Base-by-base conservation (phyloP, 2,797 vertebrate species). In the Odontamblyopus lacepedii region DNA sequence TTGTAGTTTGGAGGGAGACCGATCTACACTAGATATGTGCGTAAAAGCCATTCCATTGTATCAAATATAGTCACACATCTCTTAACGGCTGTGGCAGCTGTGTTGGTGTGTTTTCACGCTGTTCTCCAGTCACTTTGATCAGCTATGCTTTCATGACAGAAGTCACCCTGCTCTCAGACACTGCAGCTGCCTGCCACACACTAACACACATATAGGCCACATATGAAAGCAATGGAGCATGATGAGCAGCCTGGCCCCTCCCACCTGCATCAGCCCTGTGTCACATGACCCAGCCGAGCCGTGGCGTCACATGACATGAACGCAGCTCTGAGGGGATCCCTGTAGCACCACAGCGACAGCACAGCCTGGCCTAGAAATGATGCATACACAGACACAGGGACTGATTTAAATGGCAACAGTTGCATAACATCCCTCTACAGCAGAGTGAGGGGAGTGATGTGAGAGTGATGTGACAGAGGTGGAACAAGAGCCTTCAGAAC, bases 281-380 rank as follows among this genome's bases (percentile, higher is more conserved):
- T 64, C 63, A 64, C 66, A 38, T 44, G 63, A 64, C 41, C 23
- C 59, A 7, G 59, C 55, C 23, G 4, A 26, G 59, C 15, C 12
- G 4, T 64, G 64, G 44, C 44, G 16, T 66, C 64, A 66, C 67
- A 66, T 50, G 64, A 66, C 44, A 66, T 50, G 41, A 51, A 50
- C 61, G 32, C 26, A 51, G 64, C 44, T 66, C 64, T 29, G 44
- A 66, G 64, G 64, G 64, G 64, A 66, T 66, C 64, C 64, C 64
- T 50, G 64, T 51, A 66, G 64, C 55, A 30, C 84, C 67, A 63
- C 63, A 68, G 74, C 69, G 61, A 73, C 83, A 69, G 66, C 55
- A 63, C 57, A 78, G 73, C 65, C 70, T 83, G 80, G 71, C 80
- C 81, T 78, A 78, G 81, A 85, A 79, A 82, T 71, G 44, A 82